Percentiles rank a stretch among this genome's conserved stretches.
Evolutionary conservation across 2,797 vertebrate genomes (phyloP).

Genomic region (Enteromius paludinosus): DNA sequence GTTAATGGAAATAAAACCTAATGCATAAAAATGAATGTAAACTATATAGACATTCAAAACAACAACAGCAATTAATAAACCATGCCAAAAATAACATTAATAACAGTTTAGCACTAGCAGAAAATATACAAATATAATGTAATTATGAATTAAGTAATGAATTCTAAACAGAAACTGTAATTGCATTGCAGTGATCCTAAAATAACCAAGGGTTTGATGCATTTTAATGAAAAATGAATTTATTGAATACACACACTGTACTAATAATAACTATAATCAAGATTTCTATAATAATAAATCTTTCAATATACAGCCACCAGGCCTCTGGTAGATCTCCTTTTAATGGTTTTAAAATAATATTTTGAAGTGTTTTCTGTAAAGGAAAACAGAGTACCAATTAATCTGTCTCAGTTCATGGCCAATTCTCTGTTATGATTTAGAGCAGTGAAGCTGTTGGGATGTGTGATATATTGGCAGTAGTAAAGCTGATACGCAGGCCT

Average conservation of each 20-base stretch:
- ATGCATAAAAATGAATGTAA: neutral
- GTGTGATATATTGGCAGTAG: slow-evolving; percentile 44
- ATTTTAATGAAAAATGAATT: neutral
- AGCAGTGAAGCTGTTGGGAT: slow-evolving; percentile 40
- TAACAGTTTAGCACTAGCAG: neutral
- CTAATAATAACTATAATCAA: neutral
- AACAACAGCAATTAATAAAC: neutral
- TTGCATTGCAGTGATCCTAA: neutral
- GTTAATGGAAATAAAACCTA: neutral
- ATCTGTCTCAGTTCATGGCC: slow-evolving; percentile 56
- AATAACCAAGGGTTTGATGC: neutral
- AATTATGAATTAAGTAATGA: neutral
- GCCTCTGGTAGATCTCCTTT: slow-evolving; percentile 20
- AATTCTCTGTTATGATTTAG: slow-evolving; percentile 53
- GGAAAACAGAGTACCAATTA: slow-evolving; percentile 49
- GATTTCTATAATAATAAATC: neutral
- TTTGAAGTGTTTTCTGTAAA: slow-evolving; percentile 56
- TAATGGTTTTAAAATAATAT: slow-evolving; percentile 49
- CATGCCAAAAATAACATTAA: neutral
- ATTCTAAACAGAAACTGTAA: neutral
- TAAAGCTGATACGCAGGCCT: slow-evolving; percentile 55
- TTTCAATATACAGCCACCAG: slow-evolving; percentile 20
- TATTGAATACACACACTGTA: neutral
- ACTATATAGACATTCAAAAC: neutral
- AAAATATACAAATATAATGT: neutral